Base-by-base conservation (phyloP, 1,140 invertebrate genomes). In the Aphaenogaster rudis region DNA sequence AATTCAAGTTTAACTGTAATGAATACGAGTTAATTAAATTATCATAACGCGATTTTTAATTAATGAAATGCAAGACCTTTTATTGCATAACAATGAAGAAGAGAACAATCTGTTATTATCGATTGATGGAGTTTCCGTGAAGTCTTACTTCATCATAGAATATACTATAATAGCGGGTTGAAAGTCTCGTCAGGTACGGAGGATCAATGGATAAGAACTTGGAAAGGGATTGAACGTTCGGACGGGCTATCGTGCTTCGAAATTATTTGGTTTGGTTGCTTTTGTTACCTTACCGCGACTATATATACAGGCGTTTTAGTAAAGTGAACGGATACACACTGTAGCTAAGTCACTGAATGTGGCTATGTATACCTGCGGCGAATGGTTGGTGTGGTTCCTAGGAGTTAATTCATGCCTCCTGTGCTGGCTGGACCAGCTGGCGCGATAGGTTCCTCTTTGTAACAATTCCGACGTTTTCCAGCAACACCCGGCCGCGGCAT, bases 381-480 rank as follows among this genome's bases (percentile, higher is more conserved):
- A 64, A 81, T 78, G 76, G 69, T 39, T 61, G 77, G 88, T 45
- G 45, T 15, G 80, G 74, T 82, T 78, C 48, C 66, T 90, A 69
- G n/a, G 36, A 86, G 86, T 86, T 87, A 77, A 72, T 81, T 90
- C 81, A 84, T 82, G 79, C 74, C 80, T 45, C 57, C 85, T 86
- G 50, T 52, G 82, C 72, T 52, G 42, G 78, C 45, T 64, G 59
- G 74, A 67, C 78, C 88, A 90, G 89, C 89, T 90, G 89, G 88
- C 78, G 57, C 63, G 89, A 90, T 89, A 87, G 85, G 72, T 50
- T 13, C 80, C 52, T 78, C 85, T 90, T 89, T 87, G 88, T 89
- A 81, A 82, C 72, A 84, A 84, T 82, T 72, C 85, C 71, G 88
- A 89, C 66, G 64, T 82, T 89, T 87, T 77, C 79, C 72, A 57